Conservation (phyloP, 2,888 invertebrate species). For the Brachypalpus laphriformis region DNA sequence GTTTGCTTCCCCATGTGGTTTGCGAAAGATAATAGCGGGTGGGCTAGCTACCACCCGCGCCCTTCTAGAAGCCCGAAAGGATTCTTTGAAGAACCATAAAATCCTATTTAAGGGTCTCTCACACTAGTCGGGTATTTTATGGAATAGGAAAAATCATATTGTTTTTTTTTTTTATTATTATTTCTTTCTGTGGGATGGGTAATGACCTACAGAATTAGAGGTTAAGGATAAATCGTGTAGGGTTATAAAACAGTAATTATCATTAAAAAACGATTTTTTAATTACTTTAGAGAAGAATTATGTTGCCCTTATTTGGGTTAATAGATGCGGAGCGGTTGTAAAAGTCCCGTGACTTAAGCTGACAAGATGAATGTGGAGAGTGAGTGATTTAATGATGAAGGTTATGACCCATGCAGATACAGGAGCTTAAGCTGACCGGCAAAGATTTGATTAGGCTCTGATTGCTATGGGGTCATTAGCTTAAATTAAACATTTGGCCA, state of each 20-base stretch:
- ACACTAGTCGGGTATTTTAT: neutral
- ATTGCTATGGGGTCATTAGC: neutral
- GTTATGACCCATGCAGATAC: neutral
- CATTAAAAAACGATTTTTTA: conserved; percentile 57
- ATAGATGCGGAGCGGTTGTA: neutral
- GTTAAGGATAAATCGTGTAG: conserved; percentile 18
- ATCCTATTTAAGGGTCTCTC: conserved; percentile 23
- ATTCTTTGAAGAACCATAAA: conserved; percentile 31
- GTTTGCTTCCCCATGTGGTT: neutral
- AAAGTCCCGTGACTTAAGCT: neutral
- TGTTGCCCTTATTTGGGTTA: conserved; percentile 8
- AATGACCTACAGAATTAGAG: conserved; percentile 20
- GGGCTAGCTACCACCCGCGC: neutral
- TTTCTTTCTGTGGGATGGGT: neutral
- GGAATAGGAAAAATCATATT: neutral
- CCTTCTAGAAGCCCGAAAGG: neutral
- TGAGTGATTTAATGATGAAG: neutral
- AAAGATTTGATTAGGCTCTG: neutral
- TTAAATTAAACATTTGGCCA: no score
- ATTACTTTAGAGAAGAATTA: conserved; percentile 35
- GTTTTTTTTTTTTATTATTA: neutral
- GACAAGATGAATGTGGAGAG: neutral
- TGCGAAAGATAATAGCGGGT: neutral
- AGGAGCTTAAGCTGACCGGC: neutral
- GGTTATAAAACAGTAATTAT: conserved; percentile 47